Base-by-base conservation (phyloP, 2,113 vertebrate genomes). In the Micronisus gabar region DNA sequence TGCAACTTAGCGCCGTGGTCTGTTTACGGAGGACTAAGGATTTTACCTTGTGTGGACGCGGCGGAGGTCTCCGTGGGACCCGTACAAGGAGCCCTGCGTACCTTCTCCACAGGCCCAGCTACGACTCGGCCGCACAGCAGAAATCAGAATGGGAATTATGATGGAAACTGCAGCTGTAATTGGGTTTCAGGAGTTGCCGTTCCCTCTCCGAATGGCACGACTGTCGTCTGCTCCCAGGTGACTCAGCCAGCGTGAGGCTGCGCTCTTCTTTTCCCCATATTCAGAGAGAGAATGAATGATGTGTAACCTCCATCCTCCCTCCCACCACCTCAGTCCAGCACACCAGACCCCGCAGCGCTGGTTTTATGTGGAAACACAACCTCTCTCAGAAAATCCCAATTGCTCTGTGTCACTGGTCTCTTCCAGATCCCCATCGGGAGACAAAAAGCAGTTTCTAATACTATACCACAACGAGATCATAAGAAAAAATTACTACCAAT, bases 31-130 rank as follows among this genome's bases (percentile, higher is more conserved):
- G 30, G 40, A 40, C 30, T 32, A 7, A 11, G 38, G 58, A 8
- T 36, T 68, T 78, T 8, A n/a, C 10, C 22, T 17, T 6, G 1
- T 1, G 7, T 19, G 29, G 26, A 27, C 21, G 13, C 10, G 32
- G 25, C 0, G 2, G 38, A 45, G 23, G 53, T 40, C 41, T 29
- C 41, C 19, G 0, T 4, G 7, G 53, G 40, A 21, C 14, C 41
- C 3, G 7, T 13, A 5, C 20, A 8, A 2, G 14, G 15, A 58
- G 38, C 15, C 23, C 38, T 11, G n/a, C 4, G 0, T 25, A 32
- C 15, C 53, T 72, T 17, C 58, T 23, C 29, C 3, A 0, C 56
- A 15, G 27, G 70, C 29, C 55, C 18, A 22, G 29, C n/a, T 43
- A 66, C 34, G 20, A 20, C 30, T 41, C 50, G 21, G 67, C 3